Percentiles rank a stretch among this genome's conserved stretches.
phyloP scores from a whole-genome alignment of 92 coral and sea anemone genomes.

The Phenganax stokvisi region DNA sequence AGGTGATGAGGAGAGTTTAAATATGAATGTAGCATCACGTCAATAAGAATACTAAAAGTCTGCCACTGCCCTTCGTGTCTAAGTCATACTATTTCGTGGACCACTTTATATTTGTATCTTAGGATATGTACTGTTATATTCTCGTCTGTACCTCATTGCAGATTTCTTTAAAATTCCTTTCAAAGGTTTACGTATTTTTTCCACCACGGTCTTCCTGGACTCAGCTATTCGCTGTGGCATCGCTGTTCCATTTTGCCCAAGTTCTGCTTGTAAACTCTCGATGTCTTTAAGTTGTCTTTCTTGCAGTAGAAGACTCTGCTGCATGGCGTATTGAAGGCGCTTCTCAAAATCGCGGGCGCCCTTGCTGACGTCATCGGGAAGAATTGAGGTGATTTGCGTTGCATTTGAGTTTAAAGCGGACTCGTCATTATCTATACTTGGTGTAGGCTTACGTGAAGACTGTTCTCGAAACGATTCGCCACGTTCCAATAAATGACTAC shows the following conservation, averaged over 20 bases:
- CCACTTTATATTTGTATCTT: not conserved
- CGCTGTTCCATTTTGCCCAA: slow-evolving; percentile 63
- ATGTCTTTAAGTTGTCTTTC: slow-evolving; percentile 73
- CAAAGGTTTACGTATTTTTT: slow-evolving; percentile 59
- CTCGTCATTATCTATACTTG: slow-evolving; percentile 23
- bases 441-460: slow-evolving; percentile 2
- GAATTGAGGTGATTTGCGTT: slow-evolving; percentile 11
- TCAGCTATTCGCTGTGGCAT: slow-evolving; percentile 52
- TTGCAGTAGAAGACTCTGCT: slow-evolving; percentile 83
- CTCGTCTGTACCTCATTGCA: slow-evolving; percentile 25
- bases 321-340: slow-evolving; percentile 92
- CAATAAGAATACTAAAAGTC: not conserved
- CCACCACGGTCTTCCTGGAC: slow-evolving; percentile 35
- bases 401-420: slow-evolving; percentile 13
- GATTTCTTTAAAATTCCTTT: slow-evolving; percentile 90
- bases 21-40: not conserved
- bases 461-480: slow-evolving; percentile 24
- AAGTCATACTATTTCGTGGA: not conserved
- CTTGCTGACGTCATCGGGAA: slow-evolving; percentile 59
- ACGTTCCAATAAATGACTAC: slow-evolving; percentile 22
- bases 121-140: not conserved
- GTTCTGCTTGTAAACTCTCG: slow-evolving; percentile 66
- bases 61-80: too few species aligned
- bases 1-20: not conserved
- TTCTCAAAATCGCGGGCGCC: slow-evolving; percentile 84